A percentile compares a stretch with the other conserved stretches of the same genome.
Conservation (phyloP, 2,888 invertebrate genomes). For the Dryadula phaetusa region DNA sequence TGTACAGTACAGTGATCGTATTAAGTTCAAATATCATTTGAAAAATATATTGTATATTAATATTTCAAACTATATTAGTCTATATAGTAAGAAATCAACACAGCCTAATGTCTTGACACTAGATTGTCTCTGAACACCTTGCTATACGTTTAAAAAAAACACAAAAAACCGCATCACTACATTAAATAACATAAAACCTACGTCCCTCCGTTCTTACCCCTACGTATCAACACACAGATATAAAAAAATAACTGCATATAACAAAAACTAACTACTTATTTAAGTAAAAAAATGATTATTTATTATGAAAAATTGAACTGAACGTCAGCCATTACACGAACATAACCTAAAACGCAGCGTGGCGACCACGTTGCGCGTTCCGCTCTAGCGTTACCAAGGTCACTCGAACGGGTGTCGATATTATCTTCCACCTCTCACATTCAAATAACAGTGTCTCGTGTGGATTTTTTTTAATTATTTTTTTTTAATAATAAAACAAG, state of each 20-base stretch:
- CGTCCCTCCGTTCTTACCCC: too few species aligned
- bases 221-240: too few species aligned
- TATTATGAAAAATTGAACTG: not conserved
- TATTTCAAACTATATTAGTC: too few species aligned
- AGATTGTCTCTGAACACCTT: too few species aligned
- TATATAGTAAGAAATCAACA: too few species aligned
- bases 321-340: conserved; percentile 33
- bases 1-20: not conserved
- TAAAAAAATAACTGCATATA: too few species aligned
- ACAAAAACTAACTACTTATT: too few species aligned
- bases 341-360: conserved; percentile 72
- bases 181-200: too few species aligned
- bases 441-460: conserved; percentile 11
- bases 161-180: too few species aligned
- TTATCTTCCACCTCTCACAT: conserved; percentile 29
- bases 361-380: conserved; percentile 62
- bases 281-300: not conserved
- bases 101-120: too few species aligned
- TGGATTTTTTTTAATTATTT: not conserved
- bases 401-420: conserved; percentile 29
- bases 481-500: not conserved
- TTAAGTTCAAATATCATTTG: not conserved
- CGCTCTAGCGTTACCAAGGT: conserved; percentile 32
- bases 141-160: too few species aligned
- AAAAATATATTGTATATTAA: too few species aligned